Evolutionary conservation across 2,113 vertebrate genomes (phyloP).

Genomic region (Laticauda colubrina): DNA sequence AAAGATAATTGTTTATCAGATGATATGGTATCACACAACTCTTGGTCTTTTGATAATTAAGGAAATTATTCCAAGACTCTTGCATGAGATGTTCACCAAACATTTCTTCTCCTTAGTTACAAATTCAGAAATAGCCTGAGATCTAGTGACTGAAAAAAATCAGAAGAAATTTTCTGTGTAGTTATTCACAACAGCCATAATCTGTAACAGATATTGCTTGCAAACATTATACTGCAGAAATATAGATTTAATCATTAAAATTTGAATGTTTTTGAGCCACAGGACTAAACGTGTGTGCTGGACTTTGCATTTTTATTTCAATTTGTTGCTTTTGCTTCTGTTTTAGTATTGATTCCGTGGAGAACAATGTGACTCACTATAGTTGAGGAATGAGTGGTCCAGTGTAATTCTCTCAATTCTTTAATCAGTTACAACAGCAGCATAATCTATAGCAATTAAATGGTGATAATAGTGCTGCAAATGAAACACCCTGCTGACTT

Average conservation of each 20-base stretch:
- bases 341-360: background rate
- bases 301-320: background rate
- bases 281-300: background rate
- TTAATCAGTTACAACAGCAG: background rate
- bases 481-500: background rate
- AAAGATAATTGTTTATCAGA: background rate
- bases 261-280: background rate
- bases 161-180: background rate
- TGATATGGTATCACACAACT: background rate
- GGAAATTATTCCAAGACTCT: background rate
- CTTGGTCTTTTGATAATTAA: background rate
- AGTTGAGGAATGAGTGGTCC: background rate
- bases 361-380: background rate
- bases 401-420: background rate
- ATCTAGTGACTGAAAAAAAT: background rate
- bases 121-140: background rate
- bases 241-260: background rate
- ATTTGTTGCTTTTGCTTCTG: background rate
- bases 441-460: background rate
- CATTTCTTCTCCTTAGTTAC: background rate
- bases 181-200: background rate
- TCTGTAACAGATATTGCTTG: background rate
- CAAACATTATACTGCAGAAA: background rate
- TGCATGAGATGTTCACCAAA: background rate
- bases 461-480: conserved; percentile 6